Conservation (phyloP, 2,888 invertebrate genomes). For the Caenorhabditis wallacei region DNA sequence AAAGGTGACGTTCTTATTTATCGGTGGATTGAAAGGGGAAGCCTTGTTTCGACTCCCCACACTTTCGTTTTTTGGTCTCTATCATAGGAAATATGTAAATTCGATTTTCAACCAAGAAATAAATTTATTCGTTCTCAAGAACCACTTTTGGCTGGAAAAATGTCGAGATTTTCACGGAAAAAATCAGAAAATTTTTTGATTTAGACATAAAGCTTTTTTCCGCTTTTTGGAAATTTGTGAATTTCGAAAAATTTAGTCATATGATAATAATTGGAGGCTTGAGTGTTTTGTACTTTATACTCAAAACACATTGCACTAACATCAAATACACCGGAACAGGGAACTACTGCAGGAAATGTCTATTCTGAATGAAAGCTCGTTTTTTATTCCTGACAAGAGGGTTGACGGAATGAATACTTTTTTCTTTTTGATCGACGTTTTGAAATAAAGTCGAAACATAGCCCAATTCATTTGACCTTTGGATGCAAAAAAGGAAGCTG, state of each 20-base stretch:
- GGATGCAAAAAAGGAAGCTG: background rate
- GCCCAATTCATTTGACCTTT: background rate
- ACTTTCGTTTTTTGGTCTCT: conserved; percentile 14
- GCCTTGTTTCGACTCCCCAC: conserved; percentile 11
- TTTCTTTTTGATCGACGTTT: conserved; percentile 22
- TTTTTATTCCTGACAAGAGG: conserved; percentile 19
- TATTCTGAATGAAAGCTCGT: conserved; percentile 15
- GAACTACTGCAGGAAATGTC: conserved; percentile 15
- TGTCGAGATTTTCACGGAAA: no score
- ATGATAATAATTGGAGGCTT: conserved; percentile 13
- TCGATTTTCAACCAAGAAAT: background rate
- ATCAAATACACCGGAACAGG: conserved; percentile 23
- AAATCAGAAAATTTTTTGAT: no score
- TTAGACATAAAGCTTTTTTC: no score
- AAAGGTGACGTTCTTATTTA: conserved; percentile 44
- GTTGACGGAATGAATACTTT: conserved; percentile 9
- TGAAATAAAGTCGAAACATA: background rate
- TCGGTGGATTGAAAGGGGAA: conserved; percentile 6
- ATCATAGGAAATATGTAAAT: conserved; percentile 25
- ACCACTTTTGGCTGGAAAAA: background rate
- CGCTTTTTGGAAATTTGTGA: background rate
- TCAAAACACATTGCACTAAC: conserved; percentile 25
- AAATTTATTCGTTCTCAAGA: background rate
- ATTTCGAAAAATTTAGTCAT: background rate
- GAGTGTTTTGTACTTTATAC: conserved; percentile 12